Evolutionary conservation across 1,140 invertebrate species (phyloP).

Genomic region (Druon quercuslanigerum): DNA sequence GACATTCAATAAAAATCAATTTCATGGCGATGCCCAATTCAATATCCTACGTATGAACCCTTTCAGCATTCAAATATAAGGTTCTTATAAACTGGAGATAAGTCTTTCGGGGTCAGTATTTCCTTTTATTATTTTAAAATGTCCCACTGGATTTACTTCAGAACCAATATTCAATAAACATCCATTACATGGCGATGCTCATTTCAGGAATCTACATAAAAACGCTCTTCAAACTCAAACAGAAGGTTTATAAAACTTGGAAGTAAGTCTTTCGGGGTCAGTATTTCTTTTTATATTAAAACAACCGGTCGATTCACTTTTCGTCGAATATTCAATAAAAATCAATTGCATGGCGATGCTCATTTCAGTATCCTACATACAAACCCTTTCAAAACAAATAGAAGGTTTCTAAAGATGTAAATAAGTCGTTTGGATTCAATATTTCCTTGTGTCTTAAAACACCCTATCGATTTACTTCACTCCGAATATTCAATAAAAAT

Average conservation of each 20-base stretch:
- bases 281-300: constrained; percentile 21
- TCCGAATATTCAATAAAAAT: constrained; percentile 9
- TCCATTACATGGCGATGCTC: neutral
- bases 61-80: neutral
- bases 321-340: neutral
- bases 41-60: neutral
- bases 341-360: neutral
- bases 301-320: neutral
- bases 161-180: constrained; percentile 2
- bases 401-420: neutral
- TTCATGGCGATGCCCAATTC: too few relatives aligned
- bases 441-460: constrained; percentile 18
- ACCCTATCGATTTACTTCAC: neutral
- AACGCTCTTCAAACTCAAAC: neutral
- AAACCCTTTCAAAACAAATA: neutral
- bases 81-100: too few relatives aligned
- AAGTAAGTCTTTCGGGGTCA: neutral
- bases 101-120: too few relatives aligned
- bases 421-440: neutral
- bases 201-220: neutral
- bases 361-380: neutral
- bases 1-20: constrained; percentile 8
- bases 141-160: neutral
- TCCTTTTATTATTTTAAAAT: constrained; percentile 18
- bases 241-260: too few relatives aligned